Percentiles rank a stretch among this genome's conserved stretches.
phyloP scores from a whole-genome alignment of 2,113 vertebrate genomes.

The Rhipidura dahli region DNA sequence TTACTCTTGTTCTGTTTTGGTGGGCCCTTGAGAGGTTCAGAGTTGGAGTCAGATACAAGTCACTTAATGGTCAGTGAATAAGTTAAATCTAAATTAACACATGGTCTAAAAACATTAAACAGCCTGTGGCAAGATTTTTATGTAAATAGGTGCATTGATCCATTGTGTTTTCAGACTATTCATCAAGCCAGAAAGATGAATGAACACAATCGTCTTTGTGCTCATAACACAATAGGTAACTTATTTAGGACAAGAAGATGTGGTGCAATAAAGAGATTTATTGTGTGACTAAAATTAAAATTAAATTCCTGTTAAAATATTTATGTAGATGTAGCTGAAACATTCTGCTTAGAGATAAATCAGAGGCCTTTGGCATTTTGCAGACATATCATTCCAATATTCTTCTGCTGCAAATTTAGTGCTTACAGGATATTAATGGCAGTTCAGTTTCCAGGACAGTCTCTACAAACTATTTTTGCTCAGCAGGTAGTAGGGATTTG shows the following conservation, averaged over 20 bases:
- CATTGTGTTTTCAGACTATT: constrained; percentile 28
- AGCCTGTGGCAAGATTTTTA: constrained; percentile 9
- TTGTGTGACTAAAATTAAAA: constrained; percentile 67
- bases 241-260: constrained; percentile 54
- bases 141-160: constrained; percentile 36
- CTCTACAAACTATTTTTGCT: constrained; percentile 70
- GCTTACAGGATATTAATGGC: constrained; percentile 74
- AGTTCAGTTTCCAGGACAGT: constrained; percentile 63
- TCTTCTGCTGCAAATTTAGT: constrained; percentile 68
- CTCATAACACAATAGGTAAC: constrained; percentile 21
- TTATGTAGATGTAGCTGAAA: constrained; percentile 74
- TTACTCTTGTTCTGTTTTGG: background rate
- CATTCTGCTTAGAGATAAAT: constrained; percentile 72
- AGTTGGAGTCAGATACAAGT: background rate
- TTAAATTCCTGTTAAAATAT: constrained; percentile 79
- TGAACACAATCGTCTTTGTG: background rate
- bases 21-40: background rate
- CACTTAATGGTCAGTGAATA: background rate
- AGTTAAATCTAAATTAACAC: constrained; percentile 29
- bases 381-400: constrained; percentile 59
- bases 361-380: constrained; percentile 69
- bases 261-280: constrained; percentile 57
- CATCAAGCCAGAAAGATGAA: constrained; percentile 37
- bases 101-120: constrained; percentile 39
- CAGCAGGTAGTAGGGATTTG: constrained; percentile 76